Evolutionary conservation across 2,797 vertebrate species (phyloP).

Genomic region (Tauraco hartlaubi): DNA sequence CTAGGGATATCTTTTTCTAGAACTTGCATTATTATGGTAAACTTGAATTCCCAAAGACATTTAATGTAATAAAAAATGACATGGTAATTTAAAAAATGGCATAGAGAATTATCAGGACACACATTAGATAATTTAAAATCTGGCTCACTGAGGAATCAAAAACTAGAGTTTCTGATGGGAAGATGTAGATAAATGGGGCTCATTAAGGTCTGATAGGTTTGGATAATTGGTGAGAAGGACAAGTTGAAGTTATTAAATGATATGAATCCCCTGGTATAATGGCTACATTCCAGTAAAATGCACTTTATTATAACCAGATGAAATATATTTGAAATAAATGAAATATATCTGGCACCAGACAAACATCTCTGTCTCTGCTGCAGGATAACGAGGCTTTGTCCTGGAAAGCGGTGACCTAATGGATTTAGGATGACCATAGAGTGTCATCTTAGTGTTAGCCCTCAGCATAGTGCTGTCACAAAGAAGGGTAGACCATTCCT

Average conservation of each 20-base stretch:
- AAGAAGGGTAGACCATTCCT: neutral
- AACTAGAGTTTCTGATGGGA: neutral
- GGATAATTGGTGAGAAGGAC: slow-evolving; percentile 32
- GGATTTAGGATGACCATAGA: slow-evolving; percentile 2
- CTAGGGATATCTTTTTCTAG: neutral
- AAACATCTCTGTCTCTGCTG: slow-evolving; percentile 21
- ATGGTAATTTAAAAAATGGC: neutral
- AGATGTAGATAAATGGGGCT: slow-evolving; percentile 36
- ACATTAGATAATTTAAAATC: slow-evolving; percentile 28
- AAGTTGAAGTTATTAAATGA: slow-evolving; percentile 51
- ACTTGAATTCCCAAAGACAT: slow-evolving; percentile 1
- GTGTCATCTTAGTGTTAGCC: neutral
- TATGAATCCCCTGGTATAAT: slow-evolving; percentile 40
- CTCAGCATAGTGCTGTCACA: neutral
- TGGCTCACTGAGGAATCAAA: neutral
- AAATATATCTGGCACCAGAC: slow-evolving; percentile 50
- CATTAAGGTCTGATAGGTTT: slow-evolving; percentile 33
- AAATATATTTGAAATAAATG: slow-evolving; percentile 42
- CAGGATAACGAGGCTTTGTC: slow-evolving; percentile 33
- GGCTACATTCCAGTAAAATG: slow-evolving; percentile 54
- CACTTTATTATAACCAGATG: slow-evolving; percentile 60
- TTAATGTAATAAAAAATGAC: slow-evolving; percentile 20
- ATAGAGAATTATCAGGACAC: neutral
- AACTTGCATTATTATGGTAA: neutral
- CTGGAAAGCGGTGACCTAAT: slow-evolving; percentile 13